Evolutionary conservation across 2,113 vertebrate species (phyloP).

Genomic region (Pelobates fuscus): DNA sequence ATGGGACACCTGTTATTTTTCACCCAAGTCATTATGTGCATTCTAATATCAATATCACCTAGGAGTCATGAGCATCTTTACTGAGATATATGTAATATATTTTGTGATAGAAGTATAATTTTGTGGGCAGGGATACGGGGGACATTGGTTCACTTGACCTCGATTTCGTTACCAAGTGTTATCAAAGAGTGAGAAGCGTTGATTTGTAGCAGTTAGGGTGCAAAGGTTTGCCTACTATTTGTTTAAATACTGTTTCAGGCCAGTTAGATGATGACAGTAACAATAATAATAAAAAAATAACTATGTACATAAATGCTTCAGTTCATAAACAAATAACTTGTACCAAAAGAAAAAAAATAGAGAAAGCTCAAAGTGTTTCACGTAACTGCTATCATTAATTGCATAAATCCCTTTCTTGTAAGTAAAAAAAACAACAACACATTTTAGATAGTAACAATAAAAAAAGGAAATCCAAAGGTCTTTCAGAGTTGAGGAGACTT

Average conservation of each 20-base stretch:
- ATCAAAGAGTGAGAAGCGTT: too few species aligned
- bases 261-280: constrained; percentile 54
- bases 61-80: too few species aligned
- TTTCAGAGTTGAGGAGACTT: constrained; percentile 80
- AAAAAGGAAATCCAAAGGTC: constrained; percentile 82
- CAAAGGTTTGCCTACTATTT: neutral
- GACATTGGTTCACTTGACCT: too few species aligned
- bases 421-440: constrained; percentile 79
- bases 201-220: neutral
- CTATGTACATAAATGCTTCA: constrained; percentile 77
- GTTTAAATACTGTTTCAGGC: constrained; percentile 57
- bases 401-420: constrained; percentile 79
- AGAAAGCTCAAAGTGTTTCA: constrained; percentile 77
- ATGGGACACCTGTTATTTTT: too few species aligned
- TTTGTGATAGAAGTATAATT: too few species aligned
- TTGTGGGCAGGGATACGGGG: too few species aligned
- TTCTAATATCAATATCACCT: too few species aligned
- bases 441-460: constrained; percentile 78
- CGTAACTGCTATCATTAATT: constrained; percentile 81
- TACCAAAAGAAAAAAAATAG: constrained; percentile 83
- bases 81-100: too few species aligned
- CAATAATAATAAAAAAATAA: constrained; percentile 62
- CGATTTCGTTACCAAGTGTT: too few species aligned
- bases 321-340: constrained; percentile 78
- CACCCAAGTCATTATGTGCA: too few species aligned